phyloP scores from a whole-genome alignment of 1,140 invertebrate genomes.

The Zaprionus africanus region DNA sequence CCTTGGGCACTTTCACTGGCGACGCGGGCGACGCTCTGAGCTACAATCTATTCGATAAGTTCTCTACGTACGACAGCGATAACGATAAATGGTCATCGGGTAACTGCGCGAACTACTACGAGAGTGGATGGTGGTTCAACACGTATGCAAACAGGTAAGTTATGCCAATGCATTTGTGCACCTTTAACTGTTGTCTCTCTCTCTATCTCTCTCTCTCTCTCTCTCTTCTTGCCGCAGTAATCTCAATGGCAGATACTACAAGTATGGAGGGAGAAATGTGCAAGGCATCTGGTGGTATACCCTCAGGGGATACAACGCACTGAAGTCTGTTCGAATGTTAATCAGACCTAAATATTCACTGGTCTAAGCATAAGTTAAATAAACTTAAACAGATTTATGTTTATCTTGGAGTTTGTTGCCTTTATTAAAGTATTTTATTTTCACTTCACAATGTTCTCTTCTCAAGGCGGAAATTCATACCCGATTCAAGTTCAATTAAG shows the following conservation, averaged over 20 bases:
- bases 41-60: constrained; percentile 88
- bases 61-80: constrained; percentile 89
- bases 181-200: neutral
- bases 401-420: too few species aligned
- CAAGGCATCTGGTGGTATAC: constrained; percentile 47
- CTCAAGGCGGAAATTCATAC: too few species aligned
- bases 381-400: too few species aligned
- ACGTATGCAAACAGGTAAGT: constrained; percentile 55
- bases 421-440: too few species aligned
- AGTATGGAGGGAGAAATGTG: constrained; percentile 2
- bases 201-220: neutral
- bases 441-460: too few species aligned
- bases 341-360: constrained; percentile 36
- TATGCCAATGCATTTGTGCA: neutral
- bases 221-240: constrained; percentile 39
- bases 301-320: constrained; percentile 11
- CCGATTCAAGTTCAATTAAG: too few species aligned
- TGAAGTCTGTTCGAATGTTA: constrained; percentile 31
- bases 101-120: constrained; percentile 87
- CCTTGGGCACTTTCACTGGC: constrained; percentile 87
- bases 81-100: constrained; percentile 87
- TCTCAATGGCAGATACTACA: constrained; percentile 42
- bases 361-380: neutral
- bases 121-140: constrained; percentile 88
- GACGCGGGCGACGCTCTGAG: constrained; percentile 88